Evolutionary conservation across 2,797 vertebrate genomes (phyloP), one percentile per base, ranked within the genome.

Genomic region (Gymnocypris eckloni): DNA sequence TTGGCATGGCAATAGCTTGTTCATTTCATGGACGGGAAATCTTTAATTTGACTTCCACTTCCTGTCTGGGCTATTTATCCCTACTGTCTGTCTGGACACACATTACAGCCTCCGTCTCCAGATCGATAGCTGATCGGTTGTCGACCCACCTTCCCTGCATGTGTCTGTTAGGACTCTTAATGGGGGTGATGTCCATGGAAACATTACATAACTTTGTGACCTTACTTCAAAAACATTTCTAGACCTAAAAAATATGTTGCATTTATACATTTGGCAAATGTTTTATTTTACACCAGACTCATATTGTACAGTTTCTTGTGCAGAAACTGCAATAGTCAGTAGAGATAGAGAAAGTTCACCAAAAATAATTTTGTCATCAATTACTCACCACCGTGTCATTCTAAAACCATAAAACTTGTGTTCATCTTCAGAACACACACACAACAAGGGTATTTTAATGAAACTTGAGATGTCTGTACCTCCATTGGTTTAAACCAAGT

Each of bases 21-120:
- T 93, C 91, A 94, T 93, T 94, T 92, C 91, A 91, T 90, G 89
- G 92, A 93, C 86, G 81, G 91, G 87, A 94, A 93, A 92, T 93
- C 91, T 94, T 93, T 94, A 84, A 94, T 93, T 93, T 90, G 87
- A 93, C 86, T 80, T 90, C 81, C 16, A 54, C 85, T 90, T n/a
- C 81, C 92, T 93, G 93, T 91, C 93, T 82, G 80, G 72, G 81
- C 41, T 77, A 71, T 90, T 87, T 88, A 90, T 92, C 87, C 78
- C 82, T 89, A n/a, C 76, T 81, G 79, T 89, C 77, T n/a, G 48
- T 88, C 79, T 84, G 71, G 56, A 56, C 86, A 73, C 64, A 66
- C 86, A 85, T 86, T 84, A 70, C 86, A 7, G 84, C 76, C 77
- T 67, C 48, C 41, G 43, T 39, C 45, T 76, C 13, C 22, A 52